phyloP scores from a whole-genome alignment of 2,888 invertebrate species.

The Malacosoma neustria region DNA sequence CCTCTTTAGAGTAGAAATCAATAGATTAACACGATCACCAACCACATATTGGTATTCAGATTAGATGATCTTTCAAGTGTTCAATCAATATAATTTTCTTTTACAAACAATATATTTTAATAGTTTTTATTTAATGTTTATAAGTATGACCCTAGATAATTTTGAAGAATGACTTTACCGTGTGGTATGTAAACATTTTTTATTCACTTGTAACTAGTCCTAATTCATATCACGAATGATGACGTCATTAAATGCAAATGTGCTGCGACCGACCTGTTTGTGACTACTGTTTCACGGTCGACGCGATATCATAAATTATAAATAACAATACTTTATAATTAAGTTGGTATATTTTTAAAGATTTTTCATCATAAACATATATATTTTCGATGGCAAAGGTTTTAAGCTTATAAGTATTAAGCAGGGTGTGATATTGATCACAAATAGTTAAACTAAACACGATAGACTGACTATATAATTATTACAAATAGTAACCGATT shows the following conservation, averaged over 20 bases:
- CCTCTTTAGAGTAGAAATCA: too few species aligned
- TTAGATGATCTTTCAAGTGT: background rate
- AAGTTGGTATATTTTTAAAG: slow-evolving; percentile 8
- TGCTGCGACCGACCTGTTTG: slow-evolving; percentile 15
- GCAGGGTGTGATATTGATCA: too few species aligned
- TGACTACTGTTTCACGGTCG: slow-evolving; percentile 19
- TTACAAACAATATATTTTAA: background rate
- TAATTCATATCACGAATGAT: slow-evolving; percentile 19
- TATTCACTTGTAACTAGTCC: slow-evolving; percentile 1
- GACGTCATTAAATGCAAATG: slow-evolving; percentile 22
- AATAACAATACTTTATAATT: too few species aligned
- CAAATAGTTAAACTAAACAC: too few species aligned
- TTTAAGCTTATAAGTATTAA: too few species aligned
- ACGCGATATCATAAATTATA: slow-evolving; percentile 10
- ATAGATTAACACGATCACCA: too few species aligned
- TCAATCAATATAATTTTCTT: background rate
- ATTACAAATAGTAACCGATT: too few species aligned
- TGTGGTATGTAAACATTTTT: background rate
- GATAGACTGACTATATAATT: too few species aligned
- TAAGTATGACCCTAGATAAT: too few species aligned
- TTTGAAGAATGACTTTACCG: too few species aligned
- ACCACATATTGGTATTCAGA: background rate
- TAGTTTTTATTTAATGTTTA: too few species aligned
- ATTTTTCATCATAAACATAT: background rate
- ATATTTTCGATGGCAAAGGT: too few species aligned